phyloP scores from a whole-genome alignment of 2,888 invertebrate species.

The Pollenia angustigena region DNA sequence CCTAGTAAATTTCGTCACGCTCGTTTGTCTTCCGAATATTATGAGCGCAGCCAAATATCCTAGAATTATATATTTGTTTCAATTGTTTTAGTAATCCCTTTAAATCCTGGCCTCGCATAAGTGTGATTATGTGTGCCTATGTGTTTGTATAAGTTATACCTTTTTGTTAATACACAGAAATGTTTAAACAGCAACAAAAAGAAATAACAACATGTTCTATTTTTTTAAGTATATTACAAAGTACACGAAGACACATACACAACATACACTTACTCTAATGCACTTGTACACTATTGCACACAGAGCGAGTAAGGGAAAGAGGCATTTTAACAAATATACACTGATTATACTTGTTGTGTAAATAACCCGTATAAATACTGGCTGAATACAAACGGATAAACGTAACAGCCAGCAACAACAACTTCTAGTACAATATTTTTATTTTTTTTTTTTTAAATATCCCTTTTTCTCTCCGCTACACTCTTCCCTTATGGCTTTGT shows the following conservation, averaged over 20 bases:
- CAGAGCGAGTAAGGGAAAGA: conserved; percentile 2
- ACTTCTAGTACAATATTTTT: background rate
- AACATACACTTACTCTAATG: background rate
- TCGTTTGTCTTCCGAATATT: too few species aligned
- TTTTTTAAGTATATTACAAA: conserved; percentile 66
- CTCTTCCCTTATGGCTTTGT: conserved; percentile 1
- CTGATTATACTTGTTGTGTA: conserved; percentile 73
- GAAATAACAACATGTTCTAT: conserved; percentile 64
- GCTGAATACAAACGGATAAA: conserved; percentile 64
- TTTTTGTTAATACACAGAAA: conserved; percentile 56
- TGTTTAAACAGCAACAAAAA: conserved; percentile 58
- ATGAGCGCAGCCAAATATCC: too few species aligned
- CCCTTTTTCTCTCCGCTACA: background rate
- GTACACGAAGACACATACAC: conserved; percentile 1
- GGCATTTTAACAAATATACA: conserved; percentile 62
- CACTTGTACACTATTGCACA: background rate
- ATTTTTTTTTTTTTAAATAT: conserved; percentile 8
- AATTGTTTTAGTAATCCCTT: background rate
- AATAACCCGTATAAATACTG: conserved; percentile 72
- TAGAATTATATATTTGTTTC: too few species aligned
- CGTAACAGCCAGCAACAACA: conserved; percentile 54
- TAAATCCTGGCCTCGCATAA: background rate
- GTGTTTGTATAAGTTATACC: conserved; percentile 48
- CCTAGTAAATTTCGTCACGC: too few species aligned
- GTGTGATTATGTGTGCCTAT: background rate